These are phyloP conservation scores for Homarus gammarus DNA, from an alignment of 2,888 invertebrate genomes.

Conservation along the genomic window DNA sequence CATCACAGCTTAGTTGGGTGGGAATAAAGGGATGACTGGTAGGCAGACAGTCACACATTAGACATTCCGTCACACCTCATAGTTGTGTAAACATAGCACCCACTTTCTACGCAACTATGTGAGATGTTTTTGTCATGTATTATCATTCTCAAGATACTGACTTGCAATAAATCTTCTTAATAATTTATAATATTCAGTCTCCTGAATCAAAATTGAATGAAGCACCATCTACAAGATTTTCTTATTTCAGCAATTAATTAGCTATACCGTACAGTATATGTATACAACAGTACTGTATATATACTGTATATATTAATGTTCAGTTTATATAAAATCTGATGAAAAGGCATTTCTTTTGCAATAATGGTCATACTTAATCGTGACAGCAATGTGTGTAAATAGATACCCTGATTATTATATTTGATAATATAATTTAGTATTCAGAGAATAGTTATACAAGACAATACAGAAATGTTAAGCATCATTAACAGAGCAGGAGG, in stretches of 20 bases:
- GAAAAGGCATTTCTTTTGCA: too few species aligned
- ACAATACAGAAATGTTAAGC: slow-evolving; percentile 19
- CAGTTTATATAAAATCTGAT: too few species aligned
- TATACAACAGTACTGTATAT: too few species aligned
- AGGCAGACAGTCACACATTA: slow-evolving; percentile 30
- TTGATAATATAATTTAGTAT: not conserved
- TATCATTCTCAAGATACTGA: not conserved
- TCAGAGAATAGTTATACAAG: slow-evolving; percentile 38
- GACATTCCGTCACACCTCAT: slow-evolving; percentile 58
- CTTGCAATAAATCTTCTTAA: not conserved
- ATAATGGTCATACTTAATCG: too few species aligned
- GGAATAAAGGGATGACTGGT: slow-evolving; percentile 32
- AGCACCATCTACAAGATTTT: too few species aligned
- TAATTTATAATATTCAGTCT: too few species aligned
- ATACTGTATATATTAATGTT: too few species aligned
- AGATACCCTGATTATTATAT: too few species aligned
- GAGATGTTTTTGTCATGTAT: slow-evolving; percentile 36
- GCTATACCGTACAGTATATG: too few species aligned
- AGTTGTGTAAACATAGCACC: slow-evolving; percentile 24
- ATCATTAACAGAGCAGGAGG: slow-evolving; percentile 43
- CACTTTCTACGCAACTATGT: slow-evolving; percentile 23
- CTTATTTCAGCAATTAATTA: too few species aligned
- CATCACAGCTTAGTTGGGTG: slow-evolving; percentile 49
- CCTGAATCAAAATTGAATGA: too few species aligned
- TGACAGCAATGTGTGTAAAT: too few species aligned